Conservation (phyloP, 2,113 vertebrate genomes). For the Puffinus mauretanicus region DNA sequence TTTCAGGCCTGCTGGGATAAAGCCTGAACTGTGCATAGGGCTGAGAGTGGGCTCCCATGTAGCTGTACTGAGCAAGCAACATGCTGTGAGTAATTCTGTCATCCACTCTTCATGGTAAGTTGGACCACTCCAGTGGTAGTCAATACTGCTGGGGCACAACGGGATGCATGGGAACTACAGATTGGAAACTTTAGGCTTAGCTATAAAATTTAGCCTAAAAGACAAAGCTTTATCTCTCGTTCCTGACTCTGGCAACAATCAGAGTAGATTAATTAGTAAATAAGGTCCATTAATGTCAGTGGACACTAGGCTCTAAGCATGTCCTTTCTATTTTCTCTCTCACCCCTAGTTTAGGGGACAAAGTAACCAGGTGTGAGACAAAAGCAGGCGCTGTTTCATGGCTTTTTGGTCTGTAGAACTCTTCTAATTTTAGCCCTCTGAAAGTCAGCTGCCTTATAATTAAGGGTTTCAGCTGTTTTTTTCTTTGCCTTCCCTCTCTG, state of each 20-base stretch:
- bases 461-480: neutral
- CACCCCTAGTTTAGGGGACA: neutral
- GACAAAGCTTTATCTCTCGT: neutral
- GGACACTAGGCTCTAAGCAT: neutral
- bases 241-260: neutral
- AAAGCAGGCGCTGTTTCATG: rapidly evolving
- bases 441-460: neutral
- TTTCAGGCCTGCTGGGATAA: neutral
- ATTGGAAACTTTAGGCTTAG: neutral
- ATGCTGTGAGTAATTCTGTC: no score
- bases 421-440: neutral
- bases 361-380: neutral
- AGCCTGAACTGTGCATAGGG: neutral
- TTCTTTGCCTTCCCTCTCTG: neutral
- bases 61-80: neutral
- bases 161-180: no score
- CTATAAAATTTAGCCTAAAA: neutral
- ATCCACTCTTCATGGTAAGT: rapidly evolving
- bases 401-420: neutral
- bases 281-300: rapidly evolving
- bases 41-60: neutral
- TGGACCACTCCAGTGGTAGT: neutral
- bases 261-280: neutral
- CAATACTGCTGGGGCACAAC: rapidly evolving
- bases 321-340: neutral